A percentile compares a stretch with the other conserved stretches of the same genome.
Conservation (phyloP, 2,797 vertebrate genomes). For the Bryconaethiops microstoma region DNA sequence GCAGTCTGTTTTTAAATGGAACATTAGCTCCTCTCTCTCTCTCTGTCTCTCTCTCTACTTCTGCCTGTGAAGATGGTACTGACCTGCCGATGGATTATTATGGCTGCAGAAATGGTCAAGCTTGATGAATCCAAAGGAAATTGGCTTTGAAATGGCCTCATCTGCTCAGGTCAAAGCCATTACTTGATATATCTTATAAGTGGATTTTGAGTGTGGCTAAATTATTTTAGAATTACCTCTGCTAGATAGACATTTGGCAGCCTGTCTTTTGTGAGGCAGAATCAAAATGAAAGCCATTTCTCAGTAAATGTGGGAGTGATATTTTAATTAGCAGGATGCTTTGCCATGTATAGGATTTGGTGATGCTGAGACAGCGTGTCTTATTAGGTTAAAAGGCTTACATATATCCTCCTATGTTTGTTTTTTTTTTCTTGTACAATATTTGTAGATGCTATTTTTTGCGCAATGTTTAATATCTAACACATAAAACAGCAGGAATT, state of each 20-base stretch:
- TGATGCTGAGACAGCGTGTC: conserved; percentile 40
- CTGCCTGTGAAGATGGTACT: conserved; percentile 46
- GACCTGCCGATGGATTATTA: conserved; percentile 61
- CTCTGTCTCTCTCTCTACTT: conserved; percentile 8
- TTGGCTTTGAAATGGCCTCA: conserved; percentile 64
- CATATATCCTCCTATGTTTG: background rate
- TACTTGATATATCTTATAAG: conserved; percentile 70
- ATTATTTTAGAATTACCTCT: conserved; percentile 75
- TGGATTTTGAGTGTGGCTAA: conserved; percentile 70
- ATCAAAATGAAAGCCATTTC: conserved; percentile 71
- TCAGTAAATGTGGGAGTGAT: conserved; percentile 71
- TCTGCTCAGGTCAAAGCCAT: conserved; percentile 71
- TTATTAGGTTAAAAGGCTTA: background rate
- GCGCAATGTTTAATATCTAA: too few species aligned
- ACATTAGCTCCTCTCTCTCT: conserved; percentile 51
- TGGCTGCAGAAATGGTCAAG: conserved; percentile 64
- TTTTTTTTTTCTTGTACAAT: background rate
- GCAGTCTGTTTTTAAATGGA: conserved; percentile 52
- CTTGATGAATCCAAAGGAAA: conserved; percentile 67
- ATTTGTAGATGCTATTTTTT: too few species aligned
- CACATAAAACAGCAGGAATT: too few species aligned
- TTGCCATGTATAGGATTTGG: conserved; percentile 53
- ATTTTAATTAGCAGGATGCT: conserved; percentile 71
- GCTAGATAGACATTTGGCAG: conserved; percentile 62
- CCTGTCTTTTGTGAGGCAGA: conserved; percentile 58